These are phyloP conservation scores for Parauchenoglanis ngamensis DNA, from an alignment of 2,797 vertebrate species.

Conservation along the genomic window DNA sequence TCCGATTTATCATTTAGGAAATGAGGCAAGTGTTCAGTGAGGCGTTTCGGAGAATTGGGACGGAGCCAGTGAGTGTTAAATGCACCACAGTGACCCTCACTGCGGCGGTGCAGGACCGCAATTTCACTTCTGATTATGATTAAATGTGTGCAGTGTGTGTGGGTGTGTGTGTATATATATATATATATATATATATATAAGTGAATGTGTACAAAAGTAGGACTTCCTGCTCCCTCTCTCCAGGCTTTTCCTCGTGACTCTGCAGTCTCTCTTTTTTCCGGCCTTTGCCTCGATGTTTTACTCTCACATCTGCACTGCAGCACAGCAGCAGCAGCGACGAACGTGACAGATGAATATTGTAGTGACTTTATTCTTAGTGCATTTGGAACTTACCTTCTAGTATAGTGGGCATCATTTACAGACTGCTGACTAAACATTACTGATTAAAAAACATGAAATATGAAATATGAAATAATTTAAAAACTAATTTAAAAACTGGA, in stretches of 20 bases:
- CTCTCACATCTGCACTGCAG: slow-evolving; percentile 24
- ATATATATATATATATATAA: slow-evolving; percentile 17
- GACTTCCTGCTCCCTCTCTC: slow-evolving; percentile 65
- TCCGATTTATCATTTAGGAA: slow-evolving; percentile 1
- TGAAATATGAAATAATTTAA: not conserved
- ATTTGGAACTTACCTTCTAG: not conserved
- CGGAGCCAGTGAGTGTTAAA: slow-evolving; percentile 10
- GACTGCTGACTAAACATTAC: not conserved
- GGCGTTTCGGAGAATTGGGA: slow-evolving; percentile 5
- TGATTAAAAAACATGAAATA: not conserved
- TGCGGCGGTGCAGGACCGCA: not conserved
- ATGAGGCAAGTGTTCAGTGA: not conserved
- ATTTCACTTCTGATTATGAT: slow-evolving; percentile 22
- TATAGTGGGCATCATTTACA: not conserved
- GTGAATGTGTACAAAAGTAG: slow-evolving; percentile 67
- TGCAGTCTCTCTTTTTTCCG: not conserved
- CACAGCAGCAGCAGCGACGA: not conserved
- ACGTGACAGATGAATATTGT: slow-evolving; percentile 8
- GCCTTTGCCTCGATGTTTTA: not conserved
- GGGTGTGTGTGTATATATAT: slow-evolving; percentile 31
- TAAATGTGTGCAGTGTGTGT: not conserved
- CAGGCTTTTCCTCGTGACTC: slow-evolving; percentile 54
- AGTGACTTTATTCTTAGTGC: slow-evolving; percentile 19
- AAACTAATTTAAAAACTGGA: not conserved
- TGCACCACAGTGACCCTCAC: slow-evolving; percentile 1